phyloP scores from a whole-genome alignment of 2,113 vertebrate species.

The Cygnus atratus region DNA sequence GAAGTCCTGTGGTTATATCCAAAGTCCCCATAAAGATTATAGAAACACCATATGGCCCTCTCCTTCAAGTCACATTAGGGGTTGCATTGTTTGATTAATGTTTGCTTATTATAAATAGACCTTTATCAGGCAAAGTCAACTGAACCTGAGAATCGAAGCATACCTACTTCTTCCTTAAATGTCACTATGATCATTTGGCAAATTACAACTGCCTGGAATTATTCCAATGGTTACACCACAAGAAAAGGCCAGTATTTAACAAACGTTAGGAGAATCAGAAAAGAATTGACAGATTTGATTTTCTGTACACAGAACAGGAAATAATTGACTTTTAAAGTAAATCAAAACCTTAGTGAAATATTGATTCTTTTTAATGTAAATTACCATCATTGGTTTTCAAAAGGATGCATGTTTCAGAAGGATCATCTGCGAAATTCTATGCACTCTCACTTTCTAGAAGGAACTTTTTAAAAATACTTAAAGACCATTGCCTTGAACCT shows the following conservation, averaged over 20 bases:
- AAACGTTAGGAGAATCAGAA: not conserved
- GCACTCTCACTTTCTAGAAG: not conserved
- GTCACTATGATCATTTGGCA: not conserved
- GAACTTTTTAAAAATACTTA: not conserved
- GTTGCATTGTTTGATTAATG: not conserved
- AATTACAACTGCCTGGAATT: not conserved
- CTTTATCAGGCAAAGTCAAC: not conserved
- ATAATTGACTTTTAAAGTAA: not conserved
- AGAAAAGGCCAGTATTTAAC: not conserved
- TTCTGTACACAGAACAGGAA: not conserved
- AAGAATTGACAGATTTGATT: not conserved
- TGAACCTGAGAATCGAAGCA: not conserved
- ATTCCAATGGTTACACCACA: not conserved
- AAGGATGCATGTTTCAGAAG: not conserved
- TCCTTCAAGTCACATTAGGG: not conserved
- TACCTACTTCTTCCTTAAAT: not conserved
- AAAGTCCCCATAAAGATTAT: not conserved
- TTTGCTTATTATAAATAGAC: not conserved
- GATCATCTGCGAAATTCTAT: not conserved
- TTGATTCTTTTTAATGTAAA: not conserved
- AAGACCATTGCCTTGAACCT: not conserved
- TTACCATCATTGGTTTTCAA: not conserved
- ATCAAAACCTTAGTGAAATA: not conserved
- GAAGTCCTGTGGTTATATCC: not conserved
- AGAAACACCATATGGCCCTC: not conserved